Evolutionary conservation across 2,113 vertebrate species (phyloP).

Genomic region (Dinomys branickii): DNA sequence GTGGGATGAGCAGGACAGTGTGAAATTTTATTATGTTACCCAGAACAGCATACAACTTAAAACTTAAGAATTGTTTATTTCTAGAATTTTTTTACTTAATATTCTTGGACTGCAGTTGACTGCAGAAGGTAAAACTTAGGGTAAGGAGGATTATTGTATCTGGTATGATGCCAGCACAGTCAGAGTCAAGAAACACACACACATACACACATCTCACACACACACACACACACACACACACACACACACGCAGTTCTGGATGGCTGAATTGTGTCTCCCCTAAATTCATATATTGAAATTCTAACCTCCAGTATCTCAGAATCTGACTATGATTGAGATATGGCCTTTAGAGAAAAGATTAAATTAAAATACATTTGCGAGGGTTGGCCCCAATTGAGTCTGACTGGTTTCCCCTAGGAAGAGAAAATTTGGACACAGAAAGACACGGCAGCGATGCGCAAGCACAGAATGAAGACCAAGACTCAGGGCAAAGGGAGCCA

Average conservation of each 20-base stretch:
- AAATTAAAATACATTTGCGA: background rate
- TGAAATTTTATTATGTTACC: background rate
- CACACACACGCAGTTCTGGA: background rate
- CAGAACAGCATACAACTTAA: background rate
- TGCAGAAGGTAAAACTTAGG: background rate
- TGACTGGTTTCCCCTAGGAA: background rate
- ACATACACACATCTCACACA: too few species aligned
- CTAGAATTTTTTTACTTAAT: background rate
- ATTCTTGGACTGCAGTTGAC: background rate
- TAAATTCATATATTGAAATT: background rate
- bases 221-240: background rate
- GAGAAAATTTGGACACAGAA: background rate
- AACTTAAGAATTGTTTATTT: background rate
- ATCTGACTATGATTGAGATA: background rate
- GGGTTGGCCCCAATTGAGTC: too few species aligned
- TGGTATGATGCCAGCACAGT: background rate
- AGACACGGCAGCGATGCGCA: too few species aligned
- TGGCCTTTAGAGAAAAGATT: background rate
- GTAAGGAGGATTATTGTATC: too few species aligned
- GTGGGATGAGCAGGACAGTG: background rate
- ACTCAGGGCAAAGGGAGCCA: background rate
- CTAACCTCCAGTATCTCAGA: background rate
- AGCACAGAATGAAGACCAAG: fast-evolving
- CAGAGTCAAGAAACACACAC: background rate
- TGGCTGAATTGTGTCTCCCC: background rate